A percentile compares a stretch with the other conserved stretches of the same genome.
Evolutionary conservation across 2,113 vertebrate species (phyloP).

Genomic region (Rhagologus leucostigma): DNA sequence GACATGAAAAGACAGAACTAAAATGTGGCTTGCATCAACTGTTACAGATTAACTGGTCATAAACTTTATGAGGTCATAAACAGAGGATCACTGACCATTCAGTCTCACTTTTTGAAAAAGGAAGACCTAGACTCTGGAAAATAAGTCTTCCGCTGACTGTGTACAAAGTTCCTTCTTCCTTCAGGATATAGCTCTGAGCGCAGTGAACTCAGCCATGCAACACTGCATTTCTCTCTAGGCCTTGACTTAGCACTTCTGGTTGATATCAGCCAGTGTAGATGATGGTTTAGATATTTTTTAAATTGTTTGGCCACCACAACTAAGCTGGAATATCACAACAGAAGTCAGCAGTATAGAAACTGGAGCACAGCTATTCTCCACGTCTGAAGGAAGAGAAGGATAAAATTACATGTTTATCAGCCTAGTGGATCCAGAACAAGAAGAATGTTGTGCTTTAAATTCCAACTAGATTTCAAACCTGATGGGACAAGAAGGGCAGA

Average conservation of each 20-base stretch:
- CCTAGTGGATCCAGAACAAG: not conserved
- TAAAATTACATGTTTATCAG: not conserved
- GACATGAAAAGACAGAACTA: not conserved
- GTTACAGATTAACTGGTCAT: not conserved
- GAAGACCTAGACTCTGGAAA: not conserved
- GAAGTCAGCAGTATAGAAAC: not conserved
- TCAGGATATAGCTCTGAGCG: fast-evolving
- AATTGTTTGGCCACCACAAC: not conserved
- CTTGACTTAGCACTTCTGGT: not conserved
- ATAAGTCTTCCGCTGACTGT: not conserved
- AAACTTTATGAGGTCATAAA: not conserved
- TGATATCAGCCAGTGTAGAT: not conserved
- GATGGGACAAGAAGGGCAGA: not conserved
- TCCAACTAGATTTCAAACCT: not conserved
- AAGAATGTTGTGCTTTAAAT: not conserved
- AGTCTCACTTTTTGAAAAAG: not conserved
- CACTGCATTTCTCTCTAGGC: not conserved
- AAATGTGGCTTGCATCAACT: not conserved
- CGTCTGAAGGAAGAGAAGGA: not conserved
- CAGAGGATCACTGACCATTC: not conserved
- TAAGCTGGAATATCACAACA: not conserved
- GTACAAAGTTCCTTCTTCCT: not conserved
- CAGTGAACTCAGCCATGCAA: not conserved
- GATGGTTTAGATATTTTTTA: not conserved
- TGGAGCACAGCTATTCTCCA: not conserved